Percentiles rank a stretch among this genome's conserved stretches.
phyloP scores from a whole-genome alignment of 2,888 invertebrate genomes.

The Pelosia muscerda region DNA sequence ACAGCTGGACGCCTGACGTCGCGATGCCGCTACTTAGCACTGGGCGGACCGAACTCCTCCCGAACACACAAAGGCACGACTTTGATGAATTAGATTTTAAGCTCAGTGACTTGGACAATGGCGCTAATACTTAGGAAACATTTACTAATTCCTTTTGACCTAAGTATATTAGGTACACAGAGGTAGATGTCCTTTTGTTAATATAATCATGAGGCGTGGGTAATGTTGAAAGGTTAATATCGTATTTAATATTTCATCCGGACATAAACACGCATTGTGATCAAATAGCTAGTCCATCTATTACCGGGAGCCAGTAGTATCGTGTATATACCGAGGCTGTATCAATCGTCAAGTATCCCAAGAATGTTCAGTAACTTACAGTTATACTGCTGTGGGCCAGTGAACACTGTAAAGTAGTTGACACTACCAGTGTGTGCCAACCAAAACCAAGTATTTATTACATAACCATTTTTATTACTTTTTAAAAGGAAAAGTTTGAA shows the following conservation, averaged over 20 bases:
- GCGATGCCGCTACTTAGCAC: constrained; percentile 1
- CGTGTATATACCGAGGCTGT: no score
- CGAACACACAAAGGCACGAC: background rate
- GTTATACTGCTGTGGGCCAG: background rate
- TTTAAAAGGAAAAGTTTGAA: background rate
- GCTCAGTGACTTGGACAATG: background rate
- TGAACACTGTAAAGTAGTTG: background rate
- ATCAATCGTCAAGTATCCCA: background rate
- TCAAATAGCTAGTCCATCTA: no score
- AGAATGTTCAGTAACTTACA: background rate
- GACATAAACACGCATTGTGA: no score
- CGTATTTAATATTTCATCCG: no score
- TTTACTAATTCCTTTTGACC: background rate
- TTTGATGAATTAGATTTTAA: constrained; percentile 6
- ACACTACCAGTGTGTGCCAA: background rate
- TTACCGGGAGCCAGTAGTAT: no score
- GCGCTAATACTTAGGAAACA: background rate
- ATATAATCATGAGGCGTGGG: no score
- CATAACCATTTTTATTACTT: background rate
- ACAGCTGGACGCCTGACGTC: background rate
- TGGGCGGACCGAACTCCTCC: background rate
- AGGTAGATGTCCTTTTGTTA: background rate
- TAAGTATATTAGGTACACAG: background rate
- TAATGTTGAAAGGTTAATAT: no score
- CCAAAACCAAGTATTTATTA: no score